Evolutionary conservation across 2,113 vertebrate species (phyloP).

Genomic region (Percopsis transmontana): DNA sequence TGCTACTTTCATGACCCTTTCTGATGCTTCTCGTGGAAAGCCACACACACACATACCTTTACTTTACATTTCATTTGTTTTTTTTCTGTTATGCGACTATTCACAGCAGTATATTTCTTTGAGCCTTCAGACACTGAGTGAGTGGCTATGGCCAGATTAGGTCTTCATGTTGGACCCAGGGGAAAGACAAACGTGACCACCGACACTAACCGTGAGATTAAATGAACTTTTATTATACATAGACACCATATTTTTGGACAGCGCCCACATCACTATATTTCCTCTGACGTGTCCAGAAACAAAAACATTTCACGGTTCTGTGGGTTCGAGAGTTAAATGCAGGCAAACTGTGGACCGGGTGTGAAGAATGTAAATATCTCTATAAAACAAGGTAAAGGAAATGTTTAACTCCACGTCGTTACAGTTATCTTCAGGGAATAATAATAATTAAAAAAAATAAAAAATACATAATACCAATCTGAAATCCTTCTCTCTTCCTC

Average conservation of each 20-base stretch:
- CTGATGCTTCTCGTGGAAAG: too few relatives aligned
- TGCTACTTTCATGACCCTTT: too few relatives aligned
- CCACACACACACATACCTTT: slow-evolving; percentile 20
- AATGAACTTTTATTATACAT: slow-evolving; percentile 58
- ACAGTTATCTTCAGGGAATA: slow-evolving; percentile 69
- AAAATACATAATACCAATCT: slow-evolving; percentile 76
- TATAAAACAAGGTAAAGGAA: slow-evolving; percentile 60
- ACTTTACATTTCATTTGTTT: background rate
- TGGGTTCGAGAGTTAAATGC: slow-evolving; percentile 46
- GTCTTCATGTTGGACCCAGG: slow-evolving; percentile 14
- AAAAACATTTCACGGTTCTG: slow-evolving; percentile 39
- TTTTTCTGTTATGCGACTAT: slow-evolving; percentile 23
- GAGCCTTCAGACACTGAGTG: background rate
- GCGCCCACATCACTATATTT: slow-evolving; percentile 37
- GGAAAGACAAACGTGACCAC: slow-evolving; percentile 28
- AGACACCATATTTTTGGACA: slow-evolving; percentile 55
- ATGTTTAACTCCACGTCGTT: slow-evolving; percentile 67
- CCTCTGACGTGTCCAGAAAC: slow-evolving; percentile 1
- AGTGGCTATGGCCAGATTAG: background rate
- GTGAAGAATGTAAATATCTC: slow-evolving; percentile 58
- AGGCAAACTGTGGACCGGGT: slow-evolving; percentile 48
- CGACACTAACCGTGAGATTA: slow-evolving; percentile 50
- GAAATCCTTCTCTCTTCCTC: slow-evolving; percentile 44
- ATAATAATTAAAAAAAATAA: slow-evolving; percentile 47
- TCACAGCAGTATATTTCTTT: slow-evolving; percentile 51